Conservation (phyloP, 1,140 invertebrate genomes). For the Trichonephila inaurata region DNA sequence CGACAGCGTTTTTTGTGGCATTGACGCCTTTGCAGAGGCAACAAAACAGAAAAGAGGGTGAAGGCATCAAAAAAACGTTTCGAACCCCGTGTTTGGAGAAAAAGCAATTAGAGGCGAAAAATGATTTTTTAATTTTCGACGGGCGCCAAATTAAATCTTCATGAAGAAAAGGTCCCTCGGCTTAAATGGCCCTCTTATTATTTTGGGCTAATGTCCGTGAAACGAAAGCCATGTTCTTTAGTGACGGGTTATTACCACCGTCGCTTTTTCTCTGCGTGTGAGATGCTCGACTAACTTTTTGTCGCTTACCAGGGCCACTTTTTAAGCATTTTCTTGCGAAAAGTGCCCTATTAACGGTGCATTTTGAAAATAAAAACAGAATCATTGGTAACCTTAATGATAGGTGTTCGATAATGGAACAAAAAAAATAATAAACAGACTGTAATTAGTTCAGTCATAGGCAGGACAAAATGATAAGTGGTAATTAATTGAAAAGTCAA, state of each 20-base stretch:
- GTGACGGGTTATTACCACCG: slow-evolving; percentile 14
- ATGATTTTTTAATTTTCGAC: slow-evolving; percentile 66
- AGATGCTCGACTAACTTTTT: neutral
- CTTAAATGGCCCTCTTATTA: slow-evolving; percentile 37
- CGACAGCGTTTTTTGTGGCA: slow-evolving; percentile 14
- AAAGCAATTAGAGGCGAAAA: slow-evolving; percentile 62
- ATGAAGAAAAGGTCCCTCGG: slow-evolving; percentile 46
- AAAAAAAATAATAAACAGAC: neutral
- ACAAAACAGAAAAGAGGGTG: slow-evolving; percentile 19
- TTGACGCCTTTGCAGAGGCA: neutral
- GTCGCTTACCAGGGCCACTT: neutral
- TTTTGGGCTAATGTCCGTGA: slow-evolving; percentile 59
- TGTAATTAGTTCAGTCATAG: neutral
- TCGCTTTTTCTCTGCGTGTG: neutral
- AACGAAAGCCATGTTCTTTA: slow-evolving; percentile 22
- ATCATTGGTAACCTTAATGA: neutral
- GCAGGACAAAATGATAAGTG: neutral
- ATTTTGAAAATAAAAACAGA: neutral
- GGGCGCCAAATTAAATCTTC: slow-evolving; percentile 70
- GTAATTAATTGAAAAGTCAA: too few species aligned
- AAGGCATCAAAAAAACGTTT: slow-evolving; percentile 45
- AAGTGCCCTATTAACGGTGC: neutral
- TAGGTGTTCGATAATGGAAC: neutral
- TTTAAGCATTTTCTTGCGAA: neutral
- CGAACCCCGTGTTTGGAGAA: slow-evolving; percentile 28